Base-by-base conservation (phyloP, 2,113 vertebrate genomes). In the Passerina amoena region DNA sequence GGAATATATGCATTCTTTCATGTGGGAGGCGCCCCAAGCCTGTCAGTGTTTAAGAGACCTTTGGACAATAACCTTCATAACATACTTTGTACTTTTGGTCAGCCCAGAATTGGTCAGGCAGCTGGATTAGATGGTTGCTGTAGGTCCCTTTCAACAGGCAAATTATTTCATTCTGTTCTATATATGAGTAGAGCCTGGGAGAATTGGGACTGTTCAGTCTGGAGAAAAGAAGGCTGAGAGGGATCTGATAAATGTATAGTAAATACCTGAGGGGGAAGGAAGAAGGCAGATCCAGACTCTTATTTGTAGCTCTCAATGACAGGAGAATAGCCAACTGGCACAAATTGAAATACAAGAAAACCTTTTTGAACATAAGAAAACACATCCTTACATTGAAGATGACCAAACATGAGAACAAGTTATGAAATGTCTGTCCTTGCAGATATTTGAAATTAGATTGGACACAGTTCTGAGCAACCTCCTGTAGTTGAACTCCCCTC, bases 401-500 rank as follows among this genome's bases (percentile, higher is more conserved):
- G 5, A 80, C 24, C 19, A 80, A 69, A 65, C 8, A 44, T 5
- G 19, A 22, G 15, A 77, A 44, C 9, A 69, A 35, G 3, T 19
- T n/a, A 3, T 30, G 30, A 13, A 37, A 53, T 48, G 0, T 23
- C 33, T 16, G 27, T 38, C 20, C 30, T 25, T 60, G 7, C 17
- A 56, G 21, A 38, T 47, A 59, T 20, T 73, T 2, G 8, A 63
- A 77, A 72, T 12, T 15, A 48, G 20, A 45, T 18, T 44, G 10
- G n/a, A 69, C 40, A 37, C 5, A 75, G 11, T 5, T 19, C 11
- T 40, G 27, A 79, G 33, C 9, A 66, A 35, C 6, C 10, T 64
- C 10, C 19, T 84, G n/a, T 14, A 86, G 20, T 3, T 54, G 42
- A 60, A 45, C n/a, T 47, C 2, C 3, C 3, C 3, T 0, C 12